Evolutionary conservation across 2,888 invertebrate genomes (phyloP).

Genomic region (Heteropelma amictum): DNA sequence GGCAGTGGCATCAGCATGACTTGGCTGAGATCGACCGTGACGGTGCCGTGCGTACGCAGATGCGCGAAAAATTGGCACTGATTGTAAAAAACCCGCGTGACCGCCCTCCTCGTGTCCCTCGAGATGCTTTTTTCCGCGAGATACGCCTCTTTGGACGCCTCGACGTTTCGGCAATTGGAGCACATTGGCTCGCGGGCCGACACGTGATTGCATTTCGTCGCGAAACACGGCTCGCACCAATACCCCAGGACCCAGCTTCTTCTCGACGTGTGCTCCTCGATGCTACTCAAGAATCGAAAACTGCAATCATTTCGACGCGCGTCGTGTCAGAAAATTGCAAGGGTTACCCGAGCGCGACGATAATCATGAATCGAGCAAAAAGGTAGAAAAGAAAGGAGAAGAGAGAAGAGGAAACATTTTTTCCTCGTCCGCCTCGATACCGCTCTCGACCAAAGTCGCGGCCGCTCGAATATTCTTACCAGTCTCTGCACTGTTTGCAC

Average conservation of each 20-base stretch:
- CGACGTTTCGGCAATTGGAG: constrained; percentile 35
- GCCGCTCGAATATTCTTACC: constrained; percentile 63
- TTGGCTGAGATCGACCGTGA: constrained; percentile 66
- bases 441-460: not conserved
- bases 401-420: too few species aligned
- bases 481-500: constrained; percentile 71
- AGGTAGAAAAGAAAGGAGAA: too few species aligned
- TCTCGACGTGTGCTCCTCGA: constrained; percentile 69
- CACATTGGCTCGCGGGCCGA: constrained; percentile 36
- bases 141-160: constrained; percentile 64
- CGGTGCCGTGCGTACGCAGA: constrained; percentile 63
- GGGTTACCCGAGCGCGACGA: not conserved
- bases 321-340: too few species aligned
- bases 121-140: constrained; percentile 63
- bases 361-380: not conserved
- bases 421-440: too few species aligned
- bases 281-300: constrained; percentile 69
- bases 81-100: constrained; percentile 71
- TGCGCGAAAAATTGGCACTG: constrained; percentile 74
- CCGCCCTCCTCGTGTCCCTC: constrained; percentile 63
- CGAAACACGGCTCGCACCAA: constrained; percentile 71
- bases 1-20: constrained; percentile 74
- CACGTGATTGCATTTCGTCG: constrained; percentile 64
- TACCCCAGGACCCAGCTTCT: constrained; percentile 74
- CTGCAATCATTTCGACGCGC: constrained; percentile 61